These are phyloP conservation scores for Brachionus rotundiformis DNA, from an alignment of 1,140 invertebrate species.

Conservation along the genomic window DNA sequence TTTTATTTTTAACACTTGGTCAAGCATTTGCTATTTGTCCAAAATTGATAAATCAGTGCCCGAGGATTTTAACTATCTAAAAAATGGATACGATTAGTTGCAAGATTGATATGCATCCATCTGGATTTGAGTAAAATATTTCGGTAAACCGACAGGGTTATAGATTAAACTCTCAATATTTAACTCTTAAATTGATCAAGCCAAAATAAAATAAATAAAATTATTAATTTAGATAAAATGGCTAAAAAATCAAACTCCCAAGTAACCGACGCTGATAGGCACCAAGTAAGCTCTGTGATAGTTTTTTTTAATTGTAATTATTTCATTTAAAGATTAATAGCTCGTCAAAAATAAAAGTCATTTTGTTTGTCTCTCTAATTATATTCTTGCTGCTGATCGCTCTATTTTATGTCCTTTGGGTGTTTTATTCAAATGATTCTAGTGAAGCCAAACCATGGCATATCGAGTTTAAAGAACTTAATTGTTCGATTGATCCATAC, in stretches of 20 bases:
- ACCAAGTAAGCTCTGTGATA: not conserved
- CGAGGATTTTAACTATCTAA: not conserved
- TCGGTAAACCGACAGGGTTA: not conserved
- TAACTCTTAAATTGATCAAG: not conserved
- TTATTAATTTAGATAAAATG: not conserved
- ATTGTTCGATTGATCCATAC: not conserved
- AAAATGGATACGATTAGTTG: not conserved
- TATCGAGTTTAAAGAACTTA: not conserved
- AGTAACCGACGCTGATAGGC: not conserved
- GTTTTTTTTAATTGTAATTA: not conserved
- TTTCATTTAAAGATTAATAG: not conserved
- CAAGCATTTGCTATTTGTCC: not conserved
- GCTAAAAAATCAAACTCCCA: not conserved
- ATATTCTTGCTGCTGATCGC: not conserved
- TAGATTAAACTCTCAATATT: not conserved
- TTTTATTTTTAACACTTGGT: not conserved
- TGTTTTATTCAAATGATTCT: not conserved
- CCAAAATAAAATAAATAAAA: not conserved
- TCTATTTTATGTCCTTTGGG: not conserved
- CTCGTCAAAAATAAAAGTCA: not conserved
- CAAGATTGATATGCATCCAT: not conserved
- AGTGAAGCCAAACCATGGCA: conserved; percentile 9
- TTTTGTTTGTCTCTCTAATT: not conserved
- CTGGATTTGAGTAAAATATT: not conserved
- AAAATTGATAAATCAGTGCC: not conserved